phyloP scores from a whole-genome alignment of 1,140 invertebrate genomes.

The Leptopilina boulardi region DNA sequence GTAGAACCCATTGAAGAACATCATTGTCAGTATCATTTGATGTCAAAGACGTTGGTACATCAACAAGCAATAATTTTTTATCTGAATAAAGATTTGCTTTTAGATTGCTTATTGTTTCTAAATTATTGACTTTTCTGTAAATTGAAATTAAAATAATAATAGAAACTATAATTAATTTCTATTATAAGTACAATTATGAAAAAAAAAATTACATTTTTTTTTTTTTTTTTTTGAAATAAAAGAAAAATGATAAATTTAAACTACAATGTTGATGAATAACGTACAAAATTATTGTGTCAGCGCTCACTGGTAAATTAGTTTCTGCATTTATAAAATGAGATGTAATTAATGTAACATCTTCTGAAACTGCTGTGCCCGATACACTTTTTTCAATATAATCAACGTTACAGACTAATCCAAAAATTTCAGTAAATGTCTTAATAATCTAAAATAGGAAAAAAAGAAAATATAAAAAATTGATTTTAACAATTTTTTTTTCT shows the following conservation, averaged over 20 bases:
- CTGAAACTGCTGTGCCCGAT: conserved; percentile 57
- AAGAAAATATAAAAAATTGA: too few relatives aligned
- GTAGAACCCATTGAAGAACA: conserved; percentile 73
- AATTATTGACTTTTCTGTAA: conserved; percentile 68
- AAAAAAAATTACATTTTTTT: background rate
- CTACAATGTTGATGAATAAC: too few relatives aligned
- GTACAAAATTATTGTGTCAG: conserved; percentile 71
- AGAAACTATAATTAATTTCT: background rate
- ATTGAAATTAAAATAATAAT: conserved; percentile 36
- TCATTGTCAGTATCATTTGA: conserved; percentile 56
- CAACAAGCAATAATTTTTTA: conserved; percentile 68
- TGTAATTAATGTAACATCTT: conserved; percentile 70
- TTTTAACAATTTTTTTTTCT: too few relatives aligned
- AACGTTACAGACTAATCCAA: conserved; percentile 75
- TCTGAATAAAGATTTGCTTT: conserved; percentile 64
- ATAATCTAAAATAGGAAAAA: conserved; percentile 66
- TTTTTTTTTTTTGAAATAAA: too few relatives aligned
- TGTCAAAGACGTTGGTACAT: conserved; percentile 66
- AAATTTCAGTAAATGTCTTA: conserved; percentile 67
- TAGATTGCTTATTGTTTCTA: conserved; percentile 68
- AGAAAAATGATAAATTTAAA: too few relatives aligned
- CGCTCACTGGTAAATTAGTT: conserved; percentile 70
- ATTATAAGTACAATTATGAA: background rate
- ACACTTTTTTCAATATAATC: conserved; percentile 72
- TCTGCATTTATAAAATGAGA: conserved; percentile 74